Evolutionary conservation across 2,113 vertebrate species (phyloP).

Genomic region (Machaerirhynchus nigripectus): DNA sequence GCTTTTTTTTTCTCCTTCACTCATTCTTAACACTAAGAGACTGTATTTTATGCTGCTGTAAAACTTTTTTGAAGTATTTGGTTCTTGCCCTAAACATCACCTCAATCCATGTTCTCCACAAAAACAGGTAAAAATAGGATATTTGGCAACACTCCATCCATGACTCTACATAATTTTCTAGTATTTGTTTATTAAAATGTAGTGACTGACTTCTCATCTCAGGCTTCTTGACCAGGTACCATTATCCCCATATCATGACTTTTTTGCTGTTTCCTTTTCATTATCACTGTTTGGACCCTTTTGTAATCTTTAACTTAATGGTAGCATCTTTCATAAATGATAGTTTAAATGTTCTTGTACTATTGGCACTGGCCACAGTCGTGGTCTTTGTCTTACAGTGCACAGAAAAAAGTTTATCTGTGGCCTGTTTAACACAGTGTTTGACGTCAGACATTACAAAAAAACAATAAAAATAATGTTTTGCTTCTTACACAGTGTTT

Average conservation of each 20-base stretch:
- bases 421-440: neutral
- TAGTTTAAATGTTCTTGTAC: neutral
- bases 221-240: neutral
- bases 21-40: neutral
- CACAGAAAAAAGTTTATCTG: neutral
- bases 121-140: neutral
- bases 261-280: neutral
- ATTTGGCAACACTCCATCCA: neutral
- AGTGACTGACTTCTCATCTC: neutral
- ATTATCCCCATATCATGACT: neutral
- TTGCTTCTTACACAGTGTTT: neutral
- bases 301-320: neutral
- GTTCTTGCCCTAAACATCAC: neutral
- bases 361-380: neutral
- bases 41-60: neutral
- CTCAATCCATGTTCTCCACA: neutral
- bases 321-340: neutral
- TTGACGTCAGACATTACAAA: neutral
- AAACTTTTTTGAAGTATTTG: neutral
- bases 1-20: accelerated
- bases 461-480: neutral
- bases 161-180: neutral
- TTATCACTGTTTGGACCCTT: neutral
- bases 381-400: neutral
- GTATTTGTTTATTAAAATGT: neutral